These are phyloP conservation scores for Coptotermes formosanus DNA, from an alignment of 1,140 invertebrate species.

Conservation along the genomic window DNA sequence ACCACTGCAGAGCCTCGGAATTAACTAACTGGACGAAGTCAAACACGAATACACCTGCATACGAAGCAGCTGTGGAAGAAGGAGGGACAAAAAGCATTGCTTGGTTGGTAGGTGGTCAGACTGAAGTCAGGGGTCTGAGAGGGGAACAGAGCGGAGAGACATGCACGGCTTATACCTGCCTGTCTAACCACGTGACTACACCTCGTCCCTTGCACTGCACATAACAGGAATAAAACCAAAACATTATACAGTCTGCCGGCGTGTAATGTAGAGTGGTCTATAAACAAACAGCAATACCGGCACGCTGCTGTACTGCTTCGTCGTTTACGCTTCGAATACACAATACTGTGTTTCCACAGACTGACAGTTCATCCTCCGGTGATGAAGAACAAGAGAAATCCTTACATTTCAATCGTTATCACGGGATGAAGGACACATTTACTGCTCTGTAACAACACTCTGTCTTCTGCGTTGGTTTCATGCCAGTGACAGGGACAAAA, in stretches of 20 bases:
- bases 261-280: background rate
- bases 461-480: no score
- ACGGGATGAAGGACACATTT: no score
- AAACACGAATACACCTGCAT: conserved; percentile 11
- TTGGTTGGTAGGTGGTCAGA: conserved; percentile 13
- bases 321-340: background rate
- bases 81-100: background rate
- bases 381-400: background rate
- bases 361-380: background rate
- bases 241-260: background rate
- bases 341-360: background rate
- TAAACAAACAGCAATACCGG: background rate
- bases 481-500: no score
- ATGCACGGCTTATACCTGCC: background rate
- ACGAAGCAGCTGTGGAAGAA: background rate
- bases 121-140: background rate
- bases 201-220: background rate
- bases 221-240: background rate
- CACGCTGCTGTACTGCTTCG: background rate
- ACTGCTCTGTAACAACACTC: no score
- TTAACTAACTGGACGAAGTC: background rate
- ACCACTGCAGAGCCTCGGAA: background rate
- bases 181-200: background rate
- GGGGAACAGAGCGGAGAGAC: background rate
- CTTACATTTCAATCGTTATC: no score